Conservation (phyloP, 2,888 invertebrate species). For the Phoenoteleia sp. region DNA sequence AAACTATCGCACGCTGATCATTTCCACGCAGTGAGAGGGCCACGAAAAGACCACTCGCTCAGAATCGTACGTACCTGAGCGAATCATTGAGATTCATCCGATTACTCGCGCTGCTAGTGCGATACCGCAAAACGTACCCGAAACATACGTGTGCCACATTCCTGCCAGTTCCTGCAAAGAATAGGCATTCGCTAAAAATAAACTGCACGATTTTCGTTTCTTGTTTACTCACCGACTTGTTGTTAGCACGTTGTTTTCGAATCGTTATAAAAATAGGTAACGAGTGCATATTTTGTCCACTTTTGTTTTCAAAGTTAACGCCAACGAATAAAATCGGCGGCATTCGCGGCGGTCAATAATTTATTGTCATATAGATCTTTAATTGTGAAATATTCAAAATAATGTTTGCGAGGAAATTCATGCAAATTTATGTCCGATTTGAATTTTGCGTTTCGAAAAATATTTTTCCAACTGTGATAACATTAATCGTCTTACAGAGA, state of each 20-base stretch:
- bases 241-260: background rate
- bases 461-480: conserved; percentile 57
- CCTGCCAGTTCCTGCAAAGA: conserved; percentile 57
- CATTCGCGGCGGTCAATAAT: background rate
- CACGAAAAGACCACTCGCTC: conserved; percentile 62
- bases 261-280: conserved; percentile 14
- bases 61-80: conserved; percentile 66
- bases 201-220: conserved; percentile 20
- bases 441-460: conserved; percentile 8
- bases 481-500: conserved; percentile 3
- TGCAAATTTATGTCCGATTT: conserved; percentile 16
- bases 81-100: conserved; percentile 72
- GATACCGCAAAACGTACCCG: conserved; percentile 36
- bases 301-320: background rate
- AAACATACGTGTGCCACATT: conserved; percentile 49
- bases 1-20: conserved; percentile 30
- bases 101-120: conserved; percentile 66
- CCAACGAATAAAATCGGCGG: background rate
- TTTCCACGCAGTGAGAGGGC: conserved; percentile 30
- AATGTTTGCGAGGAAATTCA: background rate
- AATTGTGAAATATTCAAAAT: conserved; percentile 11
- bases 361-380: background rate
- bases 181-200: conserved; percentile 38
- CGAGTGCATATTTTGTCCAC: background rate
- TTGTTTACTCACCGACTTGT: conserved; percentile 29